phyloP scores from a whole-genome alignment of 2,797 vertebrate genomes.

The Pelobates cultripes region DNA sequence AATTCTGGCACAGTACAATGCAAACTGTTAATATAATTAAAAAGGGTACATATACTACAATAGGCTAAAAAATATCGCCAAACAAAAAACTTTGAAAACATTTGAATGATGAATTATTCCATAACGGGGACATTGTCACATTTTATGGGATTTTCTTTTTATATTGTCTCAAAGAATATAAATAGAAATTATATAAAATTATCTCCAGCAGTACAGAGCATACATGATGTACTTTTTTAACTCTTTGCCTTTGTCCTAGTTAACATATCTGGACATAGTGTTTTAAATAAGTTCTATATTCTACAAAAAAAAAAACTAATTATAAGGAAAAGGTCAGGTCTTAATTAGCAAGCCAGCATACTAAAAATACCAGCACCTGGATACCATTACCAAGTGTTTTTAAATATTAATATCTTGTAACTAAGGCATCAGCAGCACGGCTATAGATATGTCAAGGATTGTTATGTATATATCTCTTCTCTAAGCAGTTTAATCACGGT shows the following conservation, averaged over 20 bases:
- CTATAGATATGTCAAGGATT: background rate
- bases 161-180: no score
- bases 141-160: no score
- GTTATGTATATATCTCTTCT: background rate
- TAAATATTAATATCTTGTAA: constrained; percentile 6
- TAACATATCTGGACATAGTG: background rate
- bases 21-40: no score
- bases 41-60: no score
- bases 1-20: no score
- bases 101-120: no score
- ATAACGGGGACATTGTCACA: no score
- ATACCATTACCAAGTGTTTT: background rate
- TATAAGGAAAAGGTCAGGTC: constrained; percentile 18
- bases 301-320: background rate
- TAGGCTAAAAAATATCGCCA: no score
- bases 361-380: constrained; percentile 14
- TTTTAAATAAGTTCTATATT: background rate
- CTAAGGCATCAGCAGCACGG: background rate
- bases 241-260: background rate
- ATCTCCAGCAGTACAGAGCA: background rate
- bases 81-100: no score
- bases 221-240: background rate
- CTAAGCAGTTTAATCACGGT: background rate
- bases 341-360: constrained; percentile 20
- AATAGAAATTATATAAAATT: no score